Conservation (phyloP, 2,797 vertebrate genomes). For the Mergus octosetaceus region DNA sequence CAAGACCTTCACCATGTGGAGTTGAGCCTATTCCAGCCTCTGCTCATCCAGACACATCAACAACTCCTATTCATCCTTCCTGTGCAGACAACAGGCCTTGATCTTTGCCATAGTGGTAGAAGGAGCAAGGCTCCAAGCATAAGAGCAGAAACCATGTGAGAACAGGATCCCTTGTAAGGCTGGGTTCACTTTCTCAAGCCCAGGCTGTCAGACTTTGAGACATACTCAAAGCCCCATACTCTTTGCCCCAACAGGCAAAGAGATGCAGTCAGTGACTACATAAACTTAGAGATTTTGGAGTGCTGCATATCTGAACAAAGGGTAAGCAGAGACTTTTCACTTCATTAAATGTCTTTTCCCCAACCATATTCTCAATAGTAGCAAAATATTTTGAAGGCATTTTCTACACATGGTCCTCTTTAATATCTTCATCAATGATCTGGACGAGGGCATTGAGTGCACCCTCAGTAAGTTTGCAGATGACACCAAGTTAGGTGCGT, state of each 20-base stretch:
- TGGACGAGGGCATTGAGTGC: too few relatives aligned
- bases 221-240: not conserved
- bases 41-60: not conserved
- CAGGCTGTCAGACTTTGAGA: not conserved
- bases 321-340: not conserved
- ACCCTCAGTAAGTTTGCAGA: too few relatives aligned
- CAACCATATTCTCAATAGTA: not conserved
- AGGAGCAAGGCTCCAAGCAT: not conserved
- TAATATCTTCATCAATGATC: too few relatives aligned
- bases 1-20: not conserved
- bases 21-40: not conserved
- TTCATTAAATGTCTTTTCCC: not conserved
- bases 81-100: not conserved
- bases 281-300: not conserved
- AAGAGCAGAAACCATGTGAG: not conserved
- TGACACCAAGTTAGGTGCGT: too few relatives aligned
- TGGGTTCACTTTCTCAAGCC: not conserved
- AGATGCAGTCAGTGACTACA: not conserved
- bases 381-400: not conserved
- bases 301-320: not conserved
- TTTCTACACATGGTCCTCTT: not conserved
- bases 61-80: fast-evolving
- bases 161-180: not conserved
- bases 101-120: not conserved
- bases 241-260: not conserved